Evolutionary conservation across 2,888 invertebrate species (phyloP).

Genomic region (Tiliacea aurago): DNA sequence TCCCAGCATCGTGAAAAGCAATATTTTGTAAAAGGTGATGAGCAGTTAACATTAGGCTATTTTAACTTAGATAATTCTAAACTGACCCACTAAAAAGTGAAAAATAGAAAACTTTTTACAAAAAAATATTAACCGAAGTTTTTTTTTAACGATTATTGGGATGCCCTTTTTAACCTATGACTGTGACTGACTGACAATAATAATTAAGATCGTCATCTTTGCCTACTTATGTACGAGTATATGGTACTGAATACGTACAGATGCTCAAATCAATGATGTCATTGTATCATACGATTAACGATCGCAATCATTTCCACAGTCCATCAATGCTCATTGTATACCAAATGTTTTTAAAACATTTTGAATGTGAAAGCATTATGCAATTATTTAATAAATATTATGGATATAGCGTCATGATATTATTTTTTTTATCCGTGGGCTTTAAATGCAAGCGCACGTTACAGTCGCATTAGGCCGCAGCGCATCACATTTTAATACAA

Average conservation of each 20-base stretch:
- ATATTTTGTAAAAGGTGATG: no score
- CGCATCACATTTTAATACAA: not conserved
- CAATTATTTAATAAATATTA: conserved; percentile 3
- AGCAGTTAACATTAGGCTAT: no score
- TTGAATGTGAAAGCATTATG: not conserved
- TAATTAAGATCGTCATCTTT: not conserved
- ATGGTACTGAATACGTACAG: not conserved
- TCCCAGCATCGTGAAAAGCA: no score
- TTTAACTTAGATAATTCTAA: no score
- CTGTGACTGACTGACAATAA: not conserved
- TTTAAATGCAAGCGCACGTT: not conserved
- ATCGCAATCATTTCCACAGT: not conserved
- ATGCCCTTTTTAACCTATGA: not conserved
- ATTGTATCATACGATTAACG: not conserved
- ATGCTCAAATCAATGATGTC: not conserved
- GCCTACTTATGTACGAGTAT: not conserved
- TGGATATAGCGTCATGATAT: not conserved
- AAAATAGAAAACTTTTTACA: no score
- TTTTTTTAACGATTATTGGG: not conserved
- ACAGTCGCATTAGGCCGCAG: not conserved
- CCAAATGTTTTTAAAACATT: conserved; percentile 6
- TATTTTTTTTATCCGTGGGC: no score
- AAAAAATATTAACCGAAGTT: no score
- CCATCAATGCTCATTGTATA: conserved; percentile 5
- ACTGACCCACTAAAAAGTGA: no score